Percentiles rank a stretch among this genome's conserved stretches.
Evolutionary conservation across 1,140 invertebrate species (phyloP).

Genomic region (Lordiphosa mommai): DNA sequence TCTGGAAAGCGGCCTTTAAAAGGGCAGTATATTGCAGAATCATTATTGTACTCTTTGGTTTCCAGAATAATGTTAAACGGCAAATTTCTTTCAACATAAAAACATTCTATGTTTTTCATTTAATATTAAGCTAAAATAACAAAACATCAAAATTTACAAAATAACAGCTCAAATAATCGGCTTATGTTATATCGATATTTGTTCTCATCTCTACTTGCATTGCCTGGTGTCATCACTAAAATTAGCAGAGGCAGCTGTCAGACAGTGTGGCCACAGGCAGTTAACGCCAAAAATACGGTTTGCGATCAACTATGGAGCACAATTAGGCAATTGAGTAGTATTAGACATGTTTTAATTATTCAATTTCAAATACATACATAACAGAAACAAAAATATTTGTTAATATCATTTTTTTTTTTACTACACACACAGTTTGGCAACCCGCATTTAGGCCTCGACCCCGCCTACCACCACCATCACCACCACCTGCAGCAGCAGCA

Average conservation of each 20-base stretch:
- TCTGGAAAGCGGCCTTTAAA: no score
- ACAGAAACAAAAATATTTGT: neutral
- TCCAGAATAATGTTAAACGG: no score
- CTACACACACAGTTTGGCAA: constrained; percentile 1
- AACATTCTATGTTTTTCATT: no score
- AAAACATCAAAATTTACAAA: no score
- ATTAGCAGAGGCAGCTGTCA: no score
- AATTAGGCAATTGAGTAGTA: constrained; percentile 1
- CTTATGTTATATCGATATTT: neutral
- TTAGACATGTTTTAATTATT: constrained; percentile 3
- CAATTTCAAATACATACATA: no score
- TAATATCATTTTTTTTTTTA: neutral
- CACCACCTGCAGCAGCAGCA: constrained; percentile 10
- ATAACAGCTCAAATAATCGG: no score
- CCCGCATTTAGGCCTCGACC: constrained; percentile 4
- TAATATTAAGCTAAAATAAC: no score
- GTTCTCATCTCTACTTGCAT: neutral
- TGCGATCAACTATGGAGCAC: neutral
- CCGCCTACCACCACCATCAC: neutral
- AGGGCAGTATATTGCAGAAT: no score
- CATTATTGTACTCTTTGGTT: no score
- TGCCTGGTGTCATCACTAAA: neutral
- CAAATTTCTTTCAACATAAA: no score
- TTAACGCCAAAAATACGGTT: neutral
- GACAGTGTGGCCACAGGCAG: neutral